Base-by-base conservation (phyloP, 2,797 vertebrate genomes). In the Caiman crocodilus region DNA sequence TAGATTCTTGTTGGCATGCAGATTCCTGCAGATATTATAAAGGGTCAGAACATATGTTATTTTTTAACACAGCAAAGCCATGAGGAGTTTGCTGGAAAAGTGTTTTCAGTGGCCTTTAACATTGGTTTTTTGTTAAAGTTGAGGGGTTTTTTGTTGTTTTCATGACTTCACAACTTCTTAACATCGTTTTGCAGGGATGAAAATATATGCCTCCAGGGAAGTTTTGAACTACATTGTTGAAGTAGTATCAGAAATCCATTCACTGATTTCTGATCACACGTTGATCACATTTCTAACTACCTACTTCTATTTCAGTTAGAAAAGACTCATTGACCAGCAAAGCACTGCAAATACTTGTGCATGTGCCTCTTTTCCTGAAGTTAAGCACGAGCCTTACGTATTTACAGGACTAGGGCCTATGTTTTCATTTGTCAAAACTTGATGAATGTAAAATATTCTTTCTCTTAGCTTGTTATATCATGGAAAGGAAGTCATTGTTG, bases 201-300 rank as follows among this genome's bases (percentile, higher is more conserved):
- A 90, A 88, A 89, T 32, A 30, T 77, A 93, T 90, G 82, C 83
- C 85, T 92, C 88, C 86, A 69, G 89, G 90, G 80, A 94, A 90
- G 94, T 92, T 95, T 94, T 74, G 82, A 94, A 82, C 77, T 96
- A 56, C 87, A 94, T 96, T 60, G 93, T 89, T 69, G 89, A 91
- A 94, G 83, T 65, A 93, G 82, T 89, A 95, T 88, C 93, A 97
- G 90, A 86, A 97, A 96, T 79, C 85, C 90, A 96, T 94, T 94
- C 88, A 85, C 79, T 95, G 92, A 93, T 96, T 97, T 96, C 79
- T 96, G 95, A 97, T 88, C 95, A 95, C 42, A 97, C 89, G 76
- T 96, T 92, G 88, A 96, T 96, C 94, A 89, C 84, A 96, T 88
- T 94, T 97, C 92, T 85, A 90, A 35, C 90, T 93, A 69, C 81